Evolutionary conservation across 2,888 invertebrate species (phyloP).

Genomic region (Philonicus albiceps): DNA sequence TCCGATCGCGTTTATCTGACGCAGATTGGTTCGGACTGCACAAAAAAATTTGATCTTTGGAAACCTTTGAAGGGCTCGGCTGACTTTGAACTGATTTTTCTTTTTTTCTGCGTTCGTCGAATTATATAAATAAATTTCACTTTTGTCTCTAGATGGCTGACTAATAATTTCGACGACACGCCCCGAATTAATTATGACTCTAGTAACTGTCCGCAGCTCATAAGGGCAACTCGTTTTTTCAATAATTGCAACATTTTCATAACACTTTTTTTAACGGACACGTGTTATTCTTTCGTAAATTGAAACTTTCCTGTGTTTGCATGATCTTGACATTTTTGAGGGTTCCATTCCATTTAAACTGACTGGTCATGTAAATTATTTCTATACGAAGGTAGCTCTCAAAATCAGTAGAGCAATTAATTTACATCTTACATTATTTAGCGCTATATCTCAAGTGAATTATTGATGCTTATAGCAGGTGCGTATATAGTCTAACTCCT

Average conservation of each 20-base stretch:
- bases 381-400: neutral
- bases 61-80: slow-evolving; percentile 11
- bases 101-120: neutral
- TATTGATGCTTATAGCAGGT: neutral
- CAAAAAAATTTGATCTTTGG: neutral
- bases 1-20: neutral
- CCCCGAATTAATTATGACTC: neutral
- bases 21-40: neutral
- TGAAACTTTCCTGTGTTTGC: neutral
- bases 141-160: neutral
- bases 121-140: neutral
- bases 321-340: neutral
- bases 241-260: neutral
- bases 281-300: neutral
- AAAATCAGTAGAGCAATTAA: neutral
- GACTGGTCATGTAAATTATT: neutral
- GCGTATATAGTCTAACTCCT: too few species aligned
- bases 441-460: neutral
- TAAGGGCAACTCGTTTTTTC: neutral
- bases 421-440: neutral
- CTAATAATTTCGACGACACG: neutral
- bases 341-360: neutral
- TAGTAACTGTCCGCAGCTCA: neutral
- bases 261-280: neutral
- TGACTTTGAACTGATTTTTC: slow-evolving; percentile 37